Evolutionary conservation across 2,797 vertebrate species (phyloP).

Genomic region (Ctenopoma kingsleyae): DNA sequence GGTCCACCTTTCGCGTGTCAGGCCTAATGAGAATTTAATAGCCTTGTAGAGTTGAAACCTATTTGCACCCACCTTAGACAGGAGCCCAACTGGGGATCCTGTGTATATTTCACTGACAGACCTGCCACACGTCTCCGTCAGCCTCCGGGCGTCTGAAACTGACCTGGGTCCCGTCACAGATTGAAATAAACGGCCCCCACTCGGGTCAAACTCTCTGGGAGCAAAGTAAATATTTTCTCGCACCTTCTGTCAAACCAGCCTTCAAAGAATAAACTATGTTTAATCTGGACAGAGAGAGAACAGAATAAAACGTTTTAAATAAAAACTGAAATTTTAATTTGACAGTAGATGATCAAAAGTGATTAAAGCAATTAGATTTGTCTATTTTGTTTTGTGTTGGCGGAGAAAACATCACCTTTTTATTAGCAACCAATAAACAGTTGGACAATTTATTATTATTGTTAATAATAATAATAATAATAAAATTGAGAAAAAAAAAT

Average conservation of each 20-base stretch:
- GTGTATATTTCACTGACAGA: constrained; percentile 84
- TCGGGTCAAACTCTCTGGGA: constrained; percentile 69
- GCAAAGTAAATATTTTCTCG: constrained; percentile 71
- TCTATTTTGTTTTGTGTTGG: background rate
- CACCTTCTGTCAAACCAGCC: constrained; percentile 66
- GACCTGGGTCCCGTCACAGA: constrained; percentile 71
- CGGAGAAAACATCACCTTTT: background rate
- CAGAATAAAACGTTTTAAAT: background rate
- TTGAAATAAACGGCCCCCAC: constrained; percentile 67
- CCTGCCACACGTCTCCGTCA: constrained; percentile 83
- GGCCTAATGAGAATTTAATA: constrained; percentile 86
- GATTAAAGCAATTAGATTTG: background rate
- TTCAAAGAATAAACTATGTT: constrained; percentile 29
- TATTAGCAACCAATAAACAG: background rate
- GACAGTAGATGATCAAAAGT: background rate
- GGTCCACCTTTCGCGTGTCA: constrained; percentile 74
- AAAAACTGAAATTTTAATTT: background rate
- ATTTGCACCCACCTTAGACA: constrained; percentile 88
- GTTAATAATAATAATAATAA: background rate
- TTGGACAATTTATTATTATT: no score
- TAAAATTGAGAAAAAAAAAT: no score
- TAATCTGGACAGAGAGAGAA: constrained; percentile 31
- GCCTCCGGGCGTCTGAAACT: constrained; percentile 80
- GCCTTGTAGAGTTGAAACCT: constrained; percentile 83
- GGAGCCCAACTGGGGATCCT: constrained; percentile 83